Evolutionary conservation across 2,797 vertebrate genomes (phyloP).

Genomic region (Pteronotus mesoamericanus): DNA sequence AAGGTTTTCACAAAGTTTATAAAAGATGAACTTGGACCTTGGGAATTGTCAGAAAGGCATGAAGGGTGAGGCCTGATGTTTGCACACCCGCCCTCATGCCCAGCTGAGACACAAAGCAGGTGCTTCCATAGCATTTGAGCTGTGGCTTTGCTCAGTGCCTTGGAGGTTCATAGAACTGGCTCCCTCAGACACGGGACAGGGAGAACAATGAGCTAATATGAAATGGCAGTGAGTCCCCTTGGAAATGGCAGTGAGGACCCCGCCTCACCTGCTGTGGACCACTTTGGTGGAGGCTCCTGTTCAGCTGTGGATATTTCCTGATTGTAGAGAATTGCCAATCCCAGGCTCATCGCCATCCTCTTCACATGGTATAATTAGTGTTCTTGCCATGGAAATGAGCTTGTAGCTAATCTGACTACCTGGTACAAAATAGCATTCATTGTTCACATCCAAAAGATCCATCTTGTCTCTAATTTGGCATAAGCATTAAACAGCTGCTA

Average conservation of each 20-base stretch:
- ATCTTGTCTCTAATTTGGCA: slow-evolving; percentile 76
- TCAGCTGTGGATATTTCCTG: neutral
- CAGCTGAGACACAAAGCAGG: neutral
- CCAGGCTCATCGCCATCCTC: neutral
- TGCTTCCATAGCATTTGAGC: neutral
- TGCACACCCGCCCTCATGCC: rapidly evolving
- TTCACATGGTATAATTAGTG: slow-evolving; percentile 27
- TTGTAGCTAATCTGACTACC: slow-evolving; percentile 55
- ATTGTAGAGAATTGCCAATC: neutral
- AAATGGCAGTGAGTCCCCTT: neutral
- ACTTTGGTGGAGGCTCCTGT: neutral
- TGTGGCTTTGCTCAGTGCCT: neutral
- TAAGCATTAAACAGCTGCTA: slow-evolving; percentile 78
- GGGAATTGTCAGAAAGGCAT: neutral
- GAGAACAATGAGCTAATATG: neutral
- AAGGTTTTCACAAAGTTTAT: slow-evolving; percentile 39
- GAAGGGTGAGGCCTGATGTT: slow-evolving; percentile 26
- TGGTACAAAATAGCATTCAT: slow-evolving; percentile 49
- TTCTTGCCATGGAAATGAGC: slow-evolving; percentile 40
- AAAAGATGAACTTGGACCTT: slow-evolving; percentile 39
- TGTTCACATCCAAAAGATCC: slow-evolving; percentile 58
- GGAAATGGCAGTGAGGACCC: too few relatives aligned
- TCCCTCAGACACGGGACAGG: neutral
- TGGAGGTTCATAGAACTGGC: neutral
- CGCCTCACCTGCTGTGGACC: neutral